phyloP scores from a whole-genome alignment of 2,888 invertebrate genomes.

The Netelia melanura region DNA sequence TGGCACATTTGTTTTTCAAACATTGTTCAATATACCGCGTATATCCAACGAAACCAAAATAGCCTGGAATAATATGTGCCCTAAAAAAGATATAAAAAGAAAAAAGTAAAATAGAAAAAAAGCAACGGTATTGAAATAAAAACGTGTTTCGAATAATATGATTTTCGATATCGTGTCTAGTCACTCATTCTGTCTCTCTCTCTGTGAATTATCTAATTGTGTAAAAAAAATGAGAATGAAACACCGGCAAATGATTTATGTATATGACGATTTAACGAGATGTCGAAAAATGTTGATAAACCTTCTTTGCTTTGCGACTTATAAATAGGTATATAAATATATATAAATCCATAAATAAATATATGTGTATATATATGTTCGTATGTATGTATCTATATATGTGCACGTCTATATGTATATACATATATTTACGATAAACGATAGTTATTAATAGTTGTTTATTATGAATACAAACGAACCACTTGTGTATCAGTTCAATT shows the following conservation, averaged over 20 bases:
- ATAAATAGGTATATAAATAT: conserved; percentile 76
- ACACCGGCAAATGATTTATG: conserved; percentile 28
- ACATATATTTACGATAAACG: conserved; percentile 79
- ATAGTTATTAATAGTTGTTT: conserved; percentile 82
- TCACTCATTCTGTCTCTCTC: conserved; percentile 13
- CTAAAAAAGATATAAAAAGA: conserved; percentile 23
- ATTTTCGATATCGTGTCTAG: conserved; percentile 22
- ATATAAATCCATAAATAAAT: conserved; percentile 57
- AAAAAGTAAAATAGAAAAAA: neutral
- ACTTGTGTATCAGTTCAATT: conserved; percentile 82
- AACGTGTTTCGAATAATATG: conserved; percentile 46
- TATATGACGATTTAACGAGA: conserved; percentile 59
- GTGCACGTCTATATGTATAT: conserved; percentile 51
- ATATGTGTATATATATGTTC: conserved; percentile 74
- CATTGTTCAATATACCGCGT: conserved; percentile 21
- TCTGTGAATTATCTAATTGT: conserved; percentile 35
- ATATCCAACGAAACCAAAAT: conserved; percentile 24
- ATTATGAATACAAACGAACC: conserved; percentile 80
- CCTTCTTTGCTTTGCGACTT: conserved; percentile 79
- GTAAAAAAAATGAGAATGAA: conserved; percentile 33
- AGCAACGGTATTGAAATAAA: conserved; percentile 58
- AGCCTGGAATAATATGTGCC: conserved; percentile 23
- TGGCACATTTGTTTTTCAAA: neutral
- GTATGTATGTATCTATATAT: conserved; percentile 36
- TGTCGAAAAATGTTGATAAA: conserved; percentile 73